A percentile compares a stretch with the other conserved stretches of the same genome.
Conservation (phyloP, 1,140 invertebrate genomes). For the Monochamus saltuarius region DNA sequence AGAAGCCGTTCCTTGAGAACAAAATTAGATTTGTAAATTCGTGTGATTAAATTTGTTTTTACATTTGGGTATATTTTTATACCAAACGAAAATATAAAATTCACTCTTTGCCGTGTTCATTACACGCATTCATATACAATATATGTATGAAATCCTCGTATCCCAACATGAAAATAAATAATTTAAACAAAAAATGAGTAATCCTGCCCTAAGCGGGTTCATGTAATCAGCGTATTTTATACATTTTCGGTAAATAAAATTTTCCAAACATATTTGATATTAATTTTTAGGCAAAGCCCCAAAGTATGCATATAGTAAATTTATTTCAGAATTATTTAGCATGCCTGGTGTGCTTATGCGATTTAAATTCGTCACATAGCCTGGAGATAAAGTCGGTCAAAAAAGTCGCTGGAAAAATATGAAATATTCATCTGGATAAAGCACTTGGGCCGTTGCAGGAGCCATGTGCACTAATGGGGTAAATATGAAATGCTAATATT, state of each 20-base stretch:
- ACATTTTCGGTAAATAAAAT: conserved; percentile 12
- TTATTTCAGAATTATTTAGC: conserved; percentile 43
- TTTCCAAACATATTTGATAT: conserved; percentile 19
- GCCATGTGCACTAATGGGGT: conserved; percentile 46
- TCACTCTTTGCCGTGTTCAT: too few species aligned
- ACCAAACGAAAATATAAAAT: too few species aligned
- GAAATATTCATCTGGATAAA: conserved; percentile 40
- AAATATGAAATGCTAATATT: conserved; percentile 50
- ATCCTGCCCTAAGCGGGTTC: too few species aligned
- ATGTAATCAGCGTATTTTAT: too few species aligned
- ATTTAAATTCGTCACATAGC: conserved; percentile 46
- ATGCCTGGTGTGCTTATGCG: conserved; percentile 41
- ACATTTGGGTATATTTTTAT: too few species aligned
- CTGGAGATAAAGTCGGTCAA: conserved; percentile 35
- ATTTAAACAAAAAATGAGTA: too few species aligned
- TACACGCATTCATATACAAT: too few species aligned
- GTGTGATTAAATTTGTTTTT: too few species aligned
- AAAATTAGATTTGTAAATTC: too few species aligned
- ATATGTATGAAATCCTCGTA: too few species aligned
- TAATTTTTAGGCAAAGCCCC: conserved; percentile 20
- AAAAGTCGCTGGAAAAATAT: conserved; percentile 38
- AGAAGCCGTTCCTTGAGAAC: too few species aligned
- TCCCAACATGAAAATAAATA: too few species aligned
- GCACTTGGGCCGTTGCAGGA: conserved; percentile 31
- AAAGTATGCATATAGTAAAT: conserved; percentile 29